Percentiles rank a stretch among this genome's conserved stretches.
phyloP scores from a whole-genome alignment of 1,140 invertebrate species.

The Oedothorax gibbosus region DNA sequence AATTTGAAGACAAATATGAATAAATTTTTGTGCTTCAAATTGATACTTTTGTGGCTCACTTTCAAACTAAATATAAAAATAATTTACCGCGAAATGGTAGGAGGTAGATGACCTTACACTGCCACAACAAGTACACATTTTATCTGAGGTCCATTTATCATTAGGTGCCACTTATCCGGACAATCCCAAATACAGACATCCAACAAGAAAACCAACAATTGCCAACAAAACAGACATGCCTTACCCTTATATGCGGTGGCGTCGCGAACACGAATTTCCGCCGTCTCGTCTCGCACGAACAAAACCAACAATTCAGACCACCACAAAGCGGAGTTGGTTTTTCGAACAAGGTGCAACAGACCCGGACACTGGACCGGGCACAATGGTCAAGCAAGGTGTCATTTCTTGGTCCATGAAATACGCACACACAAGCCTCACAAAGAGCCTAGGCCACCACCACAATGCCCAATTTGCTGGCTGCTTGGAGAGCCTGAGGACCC shows the following conservation, averaged over 20 bases:
- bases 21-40: too few relatives aligned
- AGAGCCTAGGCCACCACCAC: constrained; percentile 1
- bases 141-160: too few relatives aligned
- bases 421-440: not conserved
- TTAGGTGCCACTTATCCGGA: too few relatives aligned
- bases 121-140: too few relatives aligned
- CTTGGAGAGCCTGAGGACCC: constrained; percentile 2
- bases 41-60: too few relatives aligned
- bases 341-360: constrained; percentile 52
- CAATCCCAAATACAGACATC: not conserved
- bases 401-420: constrained; percentile 48
- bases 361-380: constrained; percentile 26
- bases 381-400: constrained; percentile 53
- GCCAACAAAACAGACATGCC: not conserved
- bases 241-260: constrained; percentile 22
- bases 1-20: too few relatives aligned
- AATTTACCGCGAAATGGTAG: too few relatives aligned
- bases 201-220: constrained; percentile 1
- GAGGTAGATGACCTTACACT: too few relatives aligned
- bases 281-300: constrained; percentile 8
- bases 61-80: too few relatives aligned
- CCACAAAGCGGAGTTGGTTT: constrained; percentile 53
- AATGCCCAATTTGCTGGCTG: constrained; percentile 59
- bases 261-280: not conserved
- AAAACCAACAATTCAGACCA: constrained; percentile 1